A percentile compares a stretch with the other conserved stretches of the same genome.
Conservation (phyloP, 2,113 vertebrate genomes). For the Urocynchramus pylzowi region DNA sequence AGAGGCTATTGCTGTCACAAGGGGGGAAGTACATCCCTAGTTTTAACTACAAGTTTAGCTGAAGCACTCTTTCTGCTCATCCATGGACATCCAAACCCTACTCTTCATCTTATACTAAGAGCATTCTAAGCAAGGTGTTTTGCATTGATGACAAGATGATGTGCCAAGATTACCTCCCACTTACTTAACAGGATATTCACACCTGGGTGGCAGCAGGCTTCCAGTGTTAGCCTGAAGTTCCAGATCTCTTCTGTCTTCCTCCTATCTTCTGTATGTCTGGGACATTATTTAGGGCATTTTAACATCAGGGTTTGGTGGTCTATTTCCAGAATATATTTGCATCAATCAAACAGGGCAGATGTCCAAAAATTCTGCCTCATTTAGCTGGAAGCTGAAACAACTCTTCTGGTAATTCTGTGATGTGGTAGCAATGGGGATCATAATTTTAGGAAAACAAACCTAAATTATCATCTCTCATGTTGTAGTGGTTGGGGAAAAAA, state of each 20-base stretch:
- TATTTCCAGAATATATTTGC: neutral
- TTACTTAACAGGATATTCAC: neutral
- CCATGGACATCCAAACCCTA: neutral
- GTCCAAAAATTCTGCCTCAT: neutral
- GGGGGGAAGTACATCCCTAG: rapidly evolving
- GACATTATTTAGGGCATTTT: neutral
- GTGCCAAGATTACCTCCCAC: neutral
- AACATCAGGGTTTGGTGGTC: neutral
- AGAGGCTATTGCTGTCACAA: neutral
- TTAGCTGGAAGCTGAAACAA: neutral
- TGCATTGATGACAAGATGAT: neutral
- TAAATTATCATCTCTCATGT: neutral
- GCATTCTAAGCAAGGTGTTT: neutral
- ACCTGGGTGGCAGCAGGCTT: neutral
- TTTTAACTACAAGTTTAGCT: neutral
- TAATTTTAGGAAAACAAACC: constrained; percentile 13
- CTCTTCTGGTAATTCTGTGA: neutral
- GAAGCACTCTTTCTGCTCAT: neutral
- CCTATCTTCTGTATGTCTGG: neutral
- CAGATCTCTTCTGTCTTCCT: neutral
- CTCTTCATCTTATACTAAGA: neutral
- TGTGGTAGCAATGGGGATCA: neutral
- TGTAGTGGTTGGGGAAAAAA: neutral
- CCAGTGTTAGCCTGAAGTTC: neutral
- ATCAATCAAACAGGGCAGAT: neutral